Conservation (phyloP, 2,888 invertebrate genomes). For the Carcina quercana region DNA sequence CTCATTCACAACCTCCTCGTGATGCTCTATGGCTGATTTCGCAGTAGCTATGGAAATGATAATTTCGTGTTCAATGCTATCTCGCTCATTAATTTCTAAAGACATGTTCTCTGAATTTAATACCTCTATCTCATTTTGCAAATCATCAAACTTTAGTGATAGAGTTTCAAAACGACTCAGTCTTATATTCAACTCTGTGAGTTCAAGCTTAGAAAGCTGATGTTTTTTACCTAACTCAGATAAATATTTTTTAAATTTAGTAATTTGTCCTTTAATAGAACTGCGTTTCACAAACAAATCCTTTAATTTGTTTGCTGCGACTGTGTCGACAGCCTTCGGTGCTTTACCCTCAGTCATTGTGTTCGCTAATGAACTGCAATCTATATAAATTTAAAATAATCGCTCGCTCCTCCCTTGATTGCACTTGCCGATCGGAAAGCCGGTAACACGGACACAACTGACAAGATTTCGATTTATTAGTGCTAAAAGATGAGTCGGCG, state of each 20-base stretch:
- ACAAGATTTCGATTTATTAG: no score
- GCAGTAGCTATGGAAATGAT: slow-evolving; percentile 14
- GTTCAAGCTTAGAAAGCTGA: slow-evolving; percentile 3
- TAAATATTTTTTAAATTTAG: slow-evolving; percentile 12
- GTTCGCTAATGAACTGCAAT: no score
- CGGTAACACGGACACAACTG: no score
- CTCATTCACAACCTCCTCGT: background rate
- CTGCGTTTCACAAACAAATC: slow-evolving; percentile 3
- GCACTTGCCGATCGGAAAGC: no score
- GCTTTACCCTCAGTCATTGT: no score
- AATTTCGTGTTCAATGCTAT: slow-evolving; percentile 5
- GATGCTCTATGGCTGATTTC: slow-evolving; percentile 2
- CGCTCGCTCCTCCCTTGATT: no score
- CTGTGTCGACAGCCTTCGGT: no score
- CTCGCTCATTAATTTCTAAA: slow-evolving; percentile 6
- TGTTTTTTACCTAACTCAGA: background rate
- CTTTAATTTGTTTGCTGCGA: no score
- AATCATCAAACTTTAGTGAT: slow-evolving; percentile 7
- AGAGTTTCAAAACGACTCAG: slow-evolving; percentile 8
- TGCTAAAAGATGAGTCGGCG: no score
- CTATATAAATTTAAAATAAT: no score
- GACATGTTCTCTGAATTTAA: slow-evolving; percentile 5
- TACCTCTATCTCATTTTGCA: slow-evolving; percentile 10
- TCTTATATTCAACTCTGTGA: slow-evolving; percentile 8
- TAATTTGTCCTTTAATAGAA: slow-evolving; percentile 12